phyloP scores from a whole-genome alignment of 2,888 invertebrate genomes.

The Pediacus dermestoides region DNA sequence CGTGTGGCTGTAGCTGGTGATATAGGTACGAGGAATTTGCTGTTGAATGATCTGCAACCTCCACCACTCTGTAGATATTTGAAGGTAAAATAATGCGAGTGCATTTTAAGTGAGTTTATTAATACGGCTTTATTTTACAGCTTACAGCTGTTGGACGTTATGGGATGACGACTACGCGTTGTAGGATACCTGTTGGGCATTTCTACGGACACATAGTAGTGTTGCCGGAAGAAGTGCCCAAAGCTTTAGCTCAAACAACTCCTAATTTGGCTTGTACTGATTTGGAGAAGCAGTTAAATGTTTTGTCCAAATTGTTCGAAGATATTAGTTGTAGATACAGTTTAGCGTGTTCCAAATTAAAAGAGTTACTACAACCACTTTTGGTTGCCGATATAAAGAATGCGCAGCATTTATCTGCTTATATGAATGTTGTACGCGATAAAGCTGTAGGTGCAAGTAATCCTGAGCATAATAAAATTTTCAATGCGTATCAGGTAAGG shows the following conservation, averaged over 20 bases:
- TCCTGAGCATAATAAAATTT: slow-evolving; percentile 52
- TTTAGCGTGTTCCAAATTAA: slow-evolving; percentile 79
- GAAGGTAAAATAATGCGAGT: too few relatives aligned
- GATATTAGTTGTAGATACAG: slow-evolving; percentile 79
- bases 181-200: slow-evolving; percentile 87
- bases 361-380: slow-evolving; percentile 73
- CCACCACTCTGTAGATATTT: slow-evolving; percentile 85
- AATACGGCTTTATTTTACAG: slow-evolving; percentile 49
- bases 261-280: slow-evolving; percentile 42
- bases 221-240: slow-evolving; percentile 56
- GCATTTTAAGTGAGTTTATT: slow-evolving; percentile 12
- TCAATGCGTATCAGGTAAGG: slow-evolving; percentile 53
- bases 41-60: slow-evolving; percentile 86
- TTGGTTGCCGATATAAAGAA: slow-evolving; percentile 77
- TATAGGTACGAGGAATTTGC: slow-evolving; percentile 80
- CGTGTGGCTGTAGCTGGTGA: slow-evolving; percentile 82
- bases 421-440: slow-evolving; percentile 57
- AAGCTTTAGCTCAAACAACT: slow-evolving; percentile 43
- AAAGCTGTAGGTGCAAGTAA: slow-evolving; percentile 37
- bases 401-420: slow-evolving; percentile 79
- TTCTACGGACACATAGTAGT: slow-evolving; percentile 89
- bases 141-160: slow-evolving; percentile 89
- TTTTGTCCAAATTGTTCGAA: slow-evolving; percentile 68
- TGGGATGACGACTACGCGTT: slow-evolving; percentile 86
- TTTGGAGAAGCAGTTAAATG: slow-evolving; percentile 59